These are phyloP conservation scores for Zaprionus camerounensis DNA, from an alignment of 1,140 invertebrate genomes.

Conservation along the genomic window DNA sequence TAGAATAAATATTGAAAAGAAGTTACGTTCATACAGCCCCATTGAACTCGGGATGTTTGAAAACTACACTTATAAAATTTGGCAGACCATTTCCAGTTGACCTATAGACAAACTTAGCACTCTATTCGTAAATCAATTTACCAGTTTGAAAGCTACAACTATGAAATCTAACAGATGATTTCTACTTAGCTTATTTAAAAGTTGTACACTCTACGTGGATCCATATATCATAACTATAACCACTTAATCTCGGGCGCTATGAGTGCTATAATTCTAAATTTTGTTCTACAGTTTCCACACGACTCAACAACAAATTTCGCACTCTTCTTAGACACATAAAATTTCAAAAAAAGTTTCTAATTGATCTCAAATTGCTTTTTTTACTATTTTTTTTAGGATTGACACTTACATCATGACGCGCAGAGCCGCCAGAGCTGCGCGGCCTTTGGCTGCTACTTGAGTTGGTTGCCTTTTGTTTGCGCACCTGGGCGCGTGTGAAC, in stretches of 20 bases:
- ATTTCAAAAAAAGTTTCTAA: background rate
- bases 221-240: background rate
- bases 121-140: background rate
- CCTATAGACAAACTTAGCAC: too few species aligned
- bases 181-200: background rate
- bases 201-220: background rate
- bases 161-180: background rate
- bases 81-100: too few species aligned
- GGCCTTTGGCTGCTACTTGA: conserved; percentile 66
- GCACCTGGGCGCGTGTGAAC: conserved; percentile 83
- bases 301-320: background rate
- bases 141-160: background rate
- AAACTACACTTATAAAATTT: too few species aligned
- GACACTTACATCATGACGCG: conserved; percentile 58
- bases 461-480: conserved; percentile 76
- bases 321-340: background rate
- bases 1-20: too few species aligned
- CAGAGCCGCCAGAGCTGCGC: conserved; percentile 61
- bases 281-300: background rate
- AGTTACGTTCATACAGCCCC: too few species aligned
- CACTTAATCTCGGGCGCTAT: background rate
- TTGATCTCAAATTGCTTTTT: background rate
- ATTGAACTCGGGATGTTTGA: too few species aligned
- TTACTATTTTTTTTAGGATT: background rate
- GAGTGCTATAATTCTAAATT: background rate